phyloP scores from a whole-genome alignment of 2,113 vertebrate species.

The Oreotragus oreotragus region DNA sequence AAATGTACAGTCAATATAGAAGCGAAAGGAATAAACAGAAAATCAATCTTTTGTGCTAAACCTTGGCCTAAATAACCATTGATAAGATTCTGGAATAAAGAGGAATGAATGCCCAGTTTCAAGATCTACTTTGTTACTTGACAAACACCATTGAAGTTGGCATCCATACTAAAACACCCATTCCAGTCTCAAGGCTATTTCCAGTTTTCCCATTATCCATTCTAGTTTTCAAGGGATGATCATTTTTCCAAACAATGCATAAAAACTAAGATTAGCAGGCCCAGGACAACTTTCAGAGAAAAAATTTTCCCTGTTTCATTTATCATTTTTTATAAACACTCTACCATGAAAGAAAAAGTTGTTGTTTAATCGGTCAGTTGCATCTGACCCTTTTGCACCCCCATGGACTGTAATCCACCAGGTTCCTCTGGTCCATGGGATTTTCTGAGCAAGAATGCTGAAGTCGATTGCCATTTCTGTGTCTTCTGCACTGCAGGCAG shows the following conservation, averaged over 20 bases:
- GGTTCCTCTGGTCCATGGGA: background rate
- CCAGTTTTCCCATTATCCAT: background rate
- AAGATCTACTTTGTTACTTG: background rate
- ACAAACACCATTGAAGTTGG: background rate
- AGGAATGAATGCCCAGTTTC: background rate
- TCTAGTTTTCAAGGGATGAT: background rate
- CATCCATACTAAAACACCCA: background rate
- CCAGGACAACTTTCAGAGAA: background rate
- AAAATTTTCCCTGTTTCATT: background rate
- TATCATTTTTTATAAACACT: background rate
- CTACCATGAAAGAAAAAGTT: background rate
- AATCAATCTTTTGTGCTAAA: constrained; percentile 38
- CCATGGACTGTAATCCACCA: background rate
- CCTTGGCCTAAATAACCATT: constrained; percentile 30
- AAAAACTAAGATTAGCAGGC: background rate
- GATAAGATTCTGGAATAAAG: constrained; percentile 33
- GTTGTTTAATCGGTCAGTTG: background rate
- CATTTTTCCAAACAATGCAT: constrained; percentile 22
- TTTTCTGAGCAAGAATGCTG: background rate
- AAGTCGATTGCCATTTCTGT: background rate
- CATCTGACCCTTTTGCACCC: background rate
- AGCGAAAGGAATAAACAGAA: constrained; percentile 51
- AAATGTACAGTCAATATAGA: constrained; percentile 64
- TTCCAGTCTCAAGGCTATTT: background rate
- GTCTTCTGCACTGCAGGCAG: background rate